Conservation (phyloP, 2,797 vertebrate species). For the Lutjanus argentimaculatus region DNA sequence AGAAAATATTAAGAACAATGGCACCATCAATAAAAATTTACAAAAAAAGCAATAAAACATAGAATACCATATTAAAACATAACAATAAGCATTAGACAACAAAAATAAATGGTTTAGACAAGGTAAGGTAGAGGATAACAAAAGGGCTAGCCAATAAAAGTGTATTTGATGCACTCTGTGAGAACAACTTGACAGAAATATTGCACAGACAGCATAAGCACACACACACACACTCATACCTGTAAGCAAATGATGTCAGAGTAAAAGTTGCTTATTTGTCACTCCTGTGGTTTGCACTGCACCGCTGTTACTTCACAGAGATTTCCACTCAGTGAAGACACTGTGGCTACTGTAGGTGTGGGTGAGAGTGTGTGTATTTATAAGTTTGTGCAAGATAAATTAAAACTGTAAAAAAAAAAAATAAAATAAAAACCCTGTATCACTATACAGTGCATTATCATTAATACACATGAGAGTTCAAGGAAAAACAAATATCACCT, state of each 20-base stretch:
- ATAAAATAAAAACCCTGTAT: not conserved
- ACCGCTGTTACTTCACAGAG: constrained; percentile 54
- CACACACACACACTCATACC: constrained; percentile 6
- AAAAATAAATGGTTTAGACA: no score
- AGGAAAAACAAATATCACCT: constrained; percentile 40
- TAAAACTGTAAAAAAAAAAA: constrained; percentile 31
- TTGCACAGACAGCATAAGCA: no score
- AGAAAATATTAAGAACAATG: no score
- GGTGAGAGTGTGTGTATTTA: constrained; percentile 9
- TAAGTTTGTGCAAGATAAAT: constrained; percentile 37
- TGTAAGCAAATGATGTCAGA: constrained; percentile 52
- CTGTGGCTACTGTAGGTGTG: constrained; percentile 53
- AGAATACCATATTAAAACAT: no score
- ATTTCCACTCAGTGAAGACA: constrained; percentile 71
- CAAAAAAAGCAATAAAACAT: no score
- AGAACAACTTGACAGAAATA: no score
- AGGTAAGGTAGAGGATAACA: no score
- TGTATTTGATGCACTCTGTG: no score
- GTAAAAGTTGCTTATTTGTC: constrained; percentile 53
- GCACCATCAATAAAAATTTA: no score
- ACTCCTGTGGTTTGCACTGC: constrained; percentile 55
- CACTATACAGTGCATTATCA: constrained; percentile 16
- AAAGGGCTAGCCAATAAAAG: no score
- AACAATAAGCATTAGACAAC: no score
- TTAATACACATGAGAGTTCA: not conserved